These are phyloP conservation scores for Melanchra persicariae DNA, from an alignment of 2,888 invertebrate genomes.

Conservation along the genomic window DNA sequence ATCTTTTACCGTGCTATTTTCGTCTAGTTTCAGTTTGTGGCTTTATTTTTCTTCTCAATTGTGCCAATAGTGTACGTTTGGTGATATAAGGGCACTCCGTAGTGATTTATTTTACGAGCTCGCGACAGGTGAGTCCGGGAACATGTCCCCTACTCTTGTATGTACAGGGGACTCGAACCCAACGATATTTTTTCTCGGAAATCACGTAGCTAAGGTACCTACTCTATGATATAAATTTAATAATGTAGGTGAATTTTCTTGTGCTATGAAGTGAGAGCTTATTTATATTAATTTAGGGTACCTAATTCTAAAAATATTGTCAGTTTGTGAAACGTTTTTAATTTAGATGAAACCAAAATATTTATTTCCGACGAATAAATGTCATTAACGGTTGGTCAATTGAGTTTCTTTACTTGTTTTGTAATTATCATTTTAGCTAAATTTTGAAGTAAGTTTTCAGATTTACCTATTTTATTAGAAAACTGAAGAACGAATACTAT, in stretches of 20 bases:
- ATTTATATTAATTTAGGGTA: not conserved
- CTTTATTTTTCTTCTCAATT: constrained; percentile 71
- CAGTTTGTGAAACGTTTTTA: not conserved
- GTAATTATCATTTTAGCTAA: not conserved
- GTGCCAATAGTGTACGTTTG: constrained; percentile 68
- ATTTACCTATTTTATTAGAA: not conserved
- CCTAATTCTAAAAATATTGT: not conserved
- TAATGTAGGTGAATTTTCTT: constrained; percentile 23
- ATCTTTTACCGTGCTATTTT: not conserved
- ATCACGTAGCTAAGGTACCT: constrained; percentile 26
- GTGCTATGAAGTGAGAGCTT: constrained; percentile 16
- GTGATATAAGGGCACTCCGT: constrained; percentile 67
- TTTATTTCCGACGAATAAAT: not conserved
- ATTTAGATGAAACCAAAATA: not conserved
- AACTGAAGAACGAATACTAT: too few species aligned
- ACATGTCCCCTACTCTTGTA: constrained; percentile 58
- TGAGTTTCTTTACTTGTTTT: not conserved
- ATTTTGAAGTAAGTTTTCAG: not conserved
- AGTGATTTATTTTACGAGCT: constrained; percentile 77
- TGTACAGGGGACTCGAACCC: constrained; percentile 44
- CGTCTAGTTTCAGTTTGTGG: constrained; percentile 44
- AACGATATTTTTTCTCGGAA: constrained; percentile 47
- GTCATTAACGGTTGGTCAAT: not conserved
- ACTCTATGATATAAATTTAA: constrained; percentile 37
- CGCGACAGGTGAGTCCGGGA: constrained; percentile 65